phyloP scores from a whole-genome alignment of 2,888 invertebrate genomes.

The Xanthia togata region DNA sequence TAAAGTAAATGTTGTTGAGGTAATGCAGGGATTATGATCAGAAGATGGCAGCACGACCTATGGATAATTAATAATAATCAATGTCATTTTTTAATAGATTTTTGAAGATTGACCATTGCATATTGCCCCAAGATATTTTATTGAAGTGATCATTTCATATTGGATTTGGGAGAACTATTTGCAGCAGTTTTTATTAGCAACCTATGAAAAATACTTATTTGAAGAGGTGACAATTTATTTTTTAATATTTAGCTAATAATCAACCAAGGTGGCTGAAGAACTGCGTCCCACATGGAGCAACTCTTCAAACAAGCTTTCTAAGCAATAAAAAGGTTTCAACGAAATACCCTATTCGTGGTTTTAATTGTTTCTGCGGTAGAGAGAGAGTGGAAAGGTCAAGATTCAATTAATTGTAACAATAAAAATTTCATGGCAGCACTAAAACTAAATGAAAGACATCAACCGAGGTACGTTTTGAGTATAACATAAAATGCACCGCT shows the following conservation, averaged over 20 bases:
- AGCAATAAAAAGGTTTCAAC: slow-evolving; percentile 4
- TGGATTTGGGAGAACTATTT: neutral
- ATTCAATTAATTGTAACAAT: slow-evolving; percentile 34
- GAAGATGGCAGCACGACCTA: neutral
- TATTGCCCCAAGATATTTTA: neutral
- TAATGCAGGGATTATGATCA: neutral
- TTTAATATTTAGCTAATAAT: neutral
- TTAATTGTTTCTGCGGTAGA: neutral
- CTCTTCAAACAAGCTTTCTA: neutral
- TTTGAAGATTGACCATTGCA: neutral
- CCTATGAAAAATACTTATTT: neutral
- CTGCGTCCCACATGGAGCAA: neutral
- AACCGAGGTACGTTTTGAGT: neutral
- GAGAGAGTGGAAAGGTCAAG: neutral
- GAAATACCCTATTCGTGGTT: neutral
- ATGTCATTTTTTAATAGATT: neutral
- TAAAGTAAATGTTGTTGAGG: neutral
- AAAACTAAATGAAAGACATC: slow-evolving; percentile 38
- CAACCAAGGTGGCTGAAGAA: neutral
- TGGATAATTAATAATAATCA: neutral
- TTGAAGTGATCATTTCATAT: too few species aligned
- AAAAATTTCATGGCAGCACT: slow-evolving; percentile 45
- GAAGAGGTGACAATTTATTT: neutral
- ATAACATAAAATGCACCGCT: slow-evolving; percentile 11
- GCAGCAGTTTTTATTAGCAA: neutral